A percentile compares a stretch with the other conserved stretches of the same genome.
Evolutionary conservation across 2,888 invertebrate species (phyloP).

Genomic region (Caenorhabditis sp.): DNA sequence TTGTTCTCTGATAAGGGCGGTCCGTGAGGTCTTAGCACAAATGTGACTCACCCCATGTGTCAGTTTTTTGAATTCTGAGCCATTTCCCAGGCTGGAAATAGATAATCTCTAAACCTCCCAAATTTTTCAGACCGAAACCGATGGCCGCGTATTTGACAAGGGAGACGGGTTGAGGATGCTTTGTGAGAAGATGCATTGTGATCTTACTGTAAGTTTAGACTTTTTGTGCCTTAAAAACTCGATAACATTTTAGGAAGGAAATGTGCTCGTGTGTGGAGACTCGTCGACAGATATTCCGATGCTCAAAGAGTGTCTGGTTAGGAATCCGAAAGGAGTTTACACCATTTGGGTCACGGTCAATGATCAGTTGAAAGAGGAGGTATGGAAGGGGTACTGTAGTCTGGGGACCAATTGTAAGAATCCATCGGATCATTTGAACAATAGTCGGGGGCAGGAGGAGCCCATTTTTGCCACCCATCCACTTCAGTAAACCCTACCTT

Average conservation of each 20-base stretch:
- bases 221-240: not conserved
- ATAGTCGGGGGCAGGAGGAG: no score
- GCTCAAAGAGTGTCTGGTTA: conserved; percentile 80
- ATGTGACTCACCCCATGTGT: no score
- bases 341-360: conserved; percentile 83
- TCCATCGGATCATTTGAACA: no score
- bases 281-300: conserved; percentile 82
- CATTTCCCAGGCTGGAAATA: no score
- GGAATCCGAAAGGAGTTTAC: conserved; percentile 78
- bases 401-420: no score
- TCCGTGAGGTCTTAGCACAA: no score
- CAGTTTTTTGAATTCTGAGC: no score
- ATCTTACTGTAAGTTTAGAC: conserved; percentile 66
- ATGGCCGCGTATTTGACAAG: conserved; percentile 82
- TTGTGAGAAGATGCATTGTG: conserved; percentile 78
- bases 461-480: no score
- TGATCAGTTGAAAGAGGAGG: conserved; percentile 72
- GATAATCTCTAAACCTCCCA: conserved; percentile 15
- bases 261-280: conserved; percentile 83
- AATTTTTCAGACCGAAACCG: conserved; percentile 69
- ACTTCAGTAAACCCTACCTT: no score
- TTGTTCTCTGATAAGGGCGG: no score
- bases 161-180: conserved; percentile 82
- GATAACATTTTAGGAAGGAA: no score
- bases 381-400: conserved; percentile 36